phyloP scores from a whole-genome alignment of 2,888 invertebrate genomes.

The Acronicta alni region DNA sequence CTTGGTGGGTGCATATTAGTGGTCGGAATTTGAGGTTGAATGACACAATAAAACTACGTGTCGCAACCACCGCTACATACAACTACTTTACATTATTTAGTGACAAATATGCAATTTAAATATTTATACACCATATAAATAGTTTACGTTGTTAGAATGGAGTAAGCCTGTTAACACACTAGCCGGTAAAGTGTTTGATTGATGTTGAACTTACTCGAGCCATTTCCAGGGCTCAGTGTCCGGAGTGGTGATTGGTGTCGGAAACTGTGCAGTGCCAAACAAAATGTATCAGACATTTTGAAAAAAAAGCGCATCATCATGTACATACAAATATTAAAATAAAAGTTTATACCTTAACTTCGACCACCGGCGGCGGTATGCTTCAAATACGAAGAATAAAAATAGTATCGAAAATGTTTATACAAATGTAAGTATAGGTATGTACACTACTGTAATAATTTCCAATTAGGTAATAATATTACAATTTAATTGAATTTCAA shows the following conservation, averaged over 20 bases:
- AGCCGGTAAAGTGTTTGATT: conserved; percentile 47
- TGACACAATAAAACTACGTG: not conserved
- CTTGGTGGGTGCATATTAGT: not conserved
- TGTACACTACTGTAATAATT: conserved; percentile 1
- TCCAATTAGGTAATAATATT: conserved; percentile 13
- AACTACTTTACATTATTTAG: not conserved
- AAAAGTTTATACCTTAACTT: conserved; percentile 48
- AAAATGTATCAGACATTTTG: conserved; percentile 68
- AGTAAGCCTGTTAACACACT: conserved; percentile 58
- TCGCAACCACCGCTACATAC: not conserved
- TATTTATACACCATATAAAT: not conserved
- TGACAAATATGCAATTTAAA: conserved; percentile 1
- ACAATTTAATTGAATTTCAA: conserved; percentile 14
- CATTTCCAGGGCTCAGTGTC: conserved; percentile 97
- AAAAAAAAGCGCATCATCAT: conserved; percentile 39
- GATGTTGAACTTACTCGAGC: conserved; percentile 93
- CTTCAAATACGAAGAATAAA: conserved; percentile 50
- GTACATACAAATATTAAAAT: conserved; percentile 30
- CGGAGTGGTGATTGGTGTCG: conserved; percentile 96
- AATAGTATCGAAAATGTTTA: conserved; percentile 10
- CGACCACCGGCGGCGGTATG: conserved; percentile 48
- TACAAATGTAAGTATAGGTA: conserved; percentile 16
- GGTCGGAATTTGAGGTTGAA: not conserved
- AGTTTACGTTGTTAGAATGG: conserved; percentile 37
- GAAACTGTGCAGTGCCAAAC: conserved; percentile 91